phyloP scores from a whole-genome alignment of 2,888 invertebrate genomes.

The Hermaeophaga mercurialis region DNA sequence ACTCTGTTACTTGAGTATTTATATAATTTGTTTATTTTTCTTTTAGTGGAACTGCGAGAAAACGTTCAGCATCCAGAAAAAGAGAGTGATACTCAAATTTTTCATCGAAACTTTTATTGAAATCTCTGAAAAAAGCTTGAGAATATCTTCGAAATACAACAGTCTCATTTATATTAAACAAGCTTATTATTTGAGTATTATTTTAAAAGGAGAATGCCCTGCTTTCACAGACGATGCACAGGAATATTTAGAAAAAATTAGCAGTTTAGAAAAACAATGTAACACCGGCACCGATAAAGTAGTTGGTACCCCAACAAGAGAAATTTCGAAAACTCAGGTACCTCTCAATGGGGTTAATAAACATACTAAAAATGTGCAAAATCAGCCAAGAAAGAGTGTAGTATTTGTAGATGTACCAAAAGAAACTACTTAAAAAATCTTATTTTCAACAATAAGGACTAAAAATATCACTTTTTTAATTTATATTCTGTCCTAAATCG shows the following conservation, averaged over 20 bases:
- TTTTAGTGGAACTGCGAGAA: conserved; percentile 52
- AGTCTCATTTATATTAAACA: conserved; percentile 74
- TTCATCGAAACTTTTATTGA: conserved; percentile 75
- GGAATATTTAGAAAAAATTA: conserved; percentile 63
- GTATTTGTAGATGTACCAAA: conserved; percentile 20
- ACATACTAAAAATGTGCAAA: neutral
- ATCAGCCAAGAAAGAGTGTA: conserved; percentile 22
- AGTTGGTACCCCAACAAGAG: no score
- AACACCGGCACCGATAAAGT: conserved; percentile 10
- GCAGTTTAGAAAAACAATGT: conserved; percentile 55
- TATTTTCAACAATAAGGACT: no score
- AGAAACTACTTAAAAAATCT: no score
- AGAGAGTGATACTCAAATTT: conserved; percentile 69
- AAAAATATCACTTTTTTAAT: no score
- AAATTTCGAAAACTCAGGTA: neutral
- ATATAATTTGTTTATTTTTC: conserved; percentile 17
- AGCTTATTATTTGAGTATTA: conserved; percentile 67
- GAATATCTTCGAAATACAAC: conserved; percentile 66
- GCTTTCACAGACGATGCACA: conserved; percentile 61
- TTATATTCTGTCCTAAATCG: no score
- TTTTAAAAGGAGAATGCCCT: conserved; percentile 63
- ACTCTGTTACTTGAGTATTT: no score
- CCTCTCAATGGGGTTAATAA: neutral
- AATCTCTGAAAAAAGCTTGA: conserved; percentile 69
- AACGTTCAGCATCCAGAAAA: conserved; percentile 63